Base-by-base conservation (phyloP, 2,888 invertebrate genomes). In the Philereme vetulata region DNA sequence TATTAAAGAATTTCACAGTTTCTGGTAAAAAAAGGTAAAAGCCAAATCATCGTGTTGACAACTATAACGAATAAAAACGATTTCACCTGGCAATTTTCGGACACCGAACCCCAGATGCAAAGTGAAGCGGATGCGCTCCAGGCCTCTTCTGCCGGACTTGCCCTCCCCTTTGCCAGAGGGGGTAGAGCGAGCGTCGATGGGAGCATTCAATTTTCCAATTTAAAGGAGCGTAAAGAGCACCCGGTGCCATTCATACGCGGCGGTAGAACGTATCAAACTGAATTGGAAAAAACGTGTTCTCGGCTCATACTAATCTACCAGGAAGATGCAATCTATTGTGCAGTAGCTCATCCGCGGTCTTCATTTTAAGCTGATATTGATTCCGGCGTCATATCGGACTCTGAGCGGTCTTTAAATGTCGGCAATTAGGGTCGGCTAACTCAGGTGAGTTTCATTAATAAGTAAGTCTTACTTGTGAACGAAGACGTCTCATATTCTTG, bases 181-280 rank as follows among this genome's bases (percentile, higher is more conserved):
- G 51, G 54, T 46, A 50, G 52, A 4, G 42, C 48, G 52, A 9
- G 55, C 51, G 51, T 45, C 65, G 64, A 66, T 62, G 66, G 69
- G 63, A 44, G 70, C 72, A 72, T 76, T 70, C 77, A 77, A 78
- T 78, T 78, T 76, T 74, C 75, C 75, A 72, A 76, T 76, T 74
- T 75, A 75, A 72, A 75, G 70, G 57, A 68, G 75, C 77, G 75
- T 72, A 67, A 75, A 72, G 68, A 72, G 68, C 76, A 71, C 60
- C 71, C 71, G 73, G 72, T 63, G 66, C 64, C 57, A 47, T 45
- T 59, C 67, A 66, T 64, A 65, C 51, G 58, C 57, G 56, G 40
- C 48, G 11, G 51, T 56, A 52, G 58, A 36, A 56, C 49, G 64
- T 57, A 65, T 7, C 45, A 10, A 42, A 32, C 45, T 45, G 7